Conservation (phyloP, 2,113 vertebrate genomes). For the Aspidoscelis tigris region DNA sequence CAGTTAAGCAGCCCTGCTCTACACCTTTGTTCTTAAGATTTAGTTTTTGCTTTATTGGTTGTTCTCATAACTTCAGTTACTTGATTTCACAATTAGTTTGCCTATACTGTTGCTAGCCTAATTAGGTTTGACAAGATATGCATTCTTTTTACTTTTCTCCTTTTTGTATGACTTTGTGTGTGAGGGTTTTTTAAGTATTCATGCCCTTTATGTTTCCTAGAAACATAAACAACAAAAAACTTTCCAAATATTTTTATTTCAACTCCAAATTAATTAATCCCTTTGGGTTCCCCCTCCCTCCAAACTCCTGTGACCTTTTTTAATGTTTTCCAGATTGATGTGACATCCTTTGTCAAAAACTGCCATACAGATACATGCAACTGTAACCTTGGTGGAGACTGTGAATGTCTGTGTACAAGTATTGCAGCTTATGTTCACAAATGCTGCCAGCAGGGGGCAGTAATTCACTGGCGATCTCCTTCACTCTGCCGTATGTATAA, state of each 20-base stretch:
- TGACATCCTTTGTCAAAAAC: slow-evolving; percentile 97
- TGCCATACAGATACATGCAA: slow-evolving; percentile 97
- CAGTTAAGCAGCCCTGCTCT: too few species aligned
- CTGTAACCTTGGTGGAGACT: slow-evolving; percentile 96
- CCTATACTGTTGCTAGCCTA: neutral
- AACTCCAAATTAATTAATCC: neutral
- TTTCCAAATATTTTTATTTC: neutral
- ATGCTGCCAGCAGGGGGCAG: slow-evolving; percentile 93
- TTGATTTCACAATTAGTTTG: neutral
- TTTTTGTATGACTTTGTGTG: neutral
- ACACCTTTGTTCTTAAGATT: neutral
- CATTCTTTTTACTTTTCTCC: neutral
- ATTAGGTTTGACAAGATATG: neutral
- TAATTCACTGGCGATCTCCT: slow-evolving; percentile 89
- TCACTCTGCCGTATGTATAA: slow-evolving; percentile 87
- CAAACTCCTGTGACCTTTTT: neutral
- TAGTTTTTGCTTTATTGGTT: neutral
- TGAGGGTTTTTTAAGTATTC: neutral
- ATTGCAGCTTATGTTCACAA: slow-evolving; percentile 95
- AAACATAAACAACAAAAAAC: too few species aligned
- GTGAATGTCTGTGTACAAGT: slow-evolving; percentile 95
- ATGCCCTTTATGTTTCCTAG: neutral
- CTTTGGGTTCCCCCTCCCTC: neutral
- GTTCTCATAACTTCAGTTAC: neutral
- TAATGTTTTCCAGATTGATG: slow-evolving; percentile 85